Evolutionary conservation across 92 coral and sea anemone species (phyloP).

Genomic region (Chrysogorgia sp.): DNA sequence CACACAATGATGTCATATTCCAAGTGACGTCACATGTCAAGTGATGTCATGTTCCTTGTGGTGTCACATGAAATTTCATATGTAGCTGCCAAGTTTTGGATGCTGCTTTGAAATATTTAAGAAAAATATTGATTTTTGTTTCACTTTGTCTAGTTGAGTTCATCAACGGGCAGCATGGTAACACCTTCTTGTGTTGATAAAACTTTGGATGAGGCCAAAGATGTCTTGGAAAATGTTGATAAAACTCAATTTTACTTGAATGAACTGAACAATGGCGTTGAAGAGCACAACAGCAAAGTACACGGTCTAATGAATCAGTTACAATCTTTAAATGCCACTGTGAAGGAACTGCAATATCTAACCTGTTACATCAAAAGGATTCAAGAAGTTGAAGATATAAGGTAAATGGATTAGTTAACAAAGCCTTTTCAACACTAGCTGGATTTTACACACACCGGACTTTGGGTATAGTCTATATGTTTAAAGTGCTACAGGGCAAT

Average conservation of each 20-base stretch:
- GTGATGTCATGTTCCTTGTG: too few relatives aligned
- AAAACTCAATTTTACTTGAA: constrained; percentile 13
- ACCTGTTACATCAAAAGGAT: constrained; percentile 85
- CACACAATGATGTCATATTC: too few relatives aligned
- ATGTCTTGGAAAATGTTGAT: constrained; percentile 13
- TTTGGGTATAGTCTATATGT: too few relatives aligned
- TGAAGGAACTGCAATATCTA: constrained; percentile 82
- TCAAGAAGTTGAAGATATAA: constrained; percentile 76
- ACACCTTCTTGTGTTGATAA: constrained; percentile 20
- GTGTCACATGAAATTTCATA: too few relatives aligned
- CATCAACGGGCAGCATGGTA: neutral
- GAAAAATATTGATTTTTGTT: neutral
- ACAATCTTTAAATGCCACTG: constrained; percentile 25
- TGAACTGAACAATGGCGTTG: constrained; percentile 10
- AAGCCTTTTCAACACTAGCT: too few relatives aligned
- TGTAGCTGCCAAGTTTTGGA: too few relatives aligned
- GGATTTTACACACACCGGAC: too few relatives aligned
- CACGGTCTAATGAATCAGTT: constrained; percentile 13
- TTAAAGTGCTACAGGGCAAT: too few relatives aligned
- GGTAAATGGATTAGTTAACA: constrained; percentile 47
- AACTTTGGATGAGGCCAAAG: constrained; percentile 18
- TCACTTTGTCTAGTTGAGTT: constrained; percentile 7
- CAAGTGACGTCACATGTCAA: too few relatives aligned
- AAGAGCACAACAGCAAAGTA: constrained; percentile 7
- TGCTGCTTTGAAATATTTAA: too few relatives aligned